These are phyloP conservation scores for Neodiprion lecontei DNA, from an alignment of 1,140 invertebrate genomes.

Conservation along the genomic window DNA sequence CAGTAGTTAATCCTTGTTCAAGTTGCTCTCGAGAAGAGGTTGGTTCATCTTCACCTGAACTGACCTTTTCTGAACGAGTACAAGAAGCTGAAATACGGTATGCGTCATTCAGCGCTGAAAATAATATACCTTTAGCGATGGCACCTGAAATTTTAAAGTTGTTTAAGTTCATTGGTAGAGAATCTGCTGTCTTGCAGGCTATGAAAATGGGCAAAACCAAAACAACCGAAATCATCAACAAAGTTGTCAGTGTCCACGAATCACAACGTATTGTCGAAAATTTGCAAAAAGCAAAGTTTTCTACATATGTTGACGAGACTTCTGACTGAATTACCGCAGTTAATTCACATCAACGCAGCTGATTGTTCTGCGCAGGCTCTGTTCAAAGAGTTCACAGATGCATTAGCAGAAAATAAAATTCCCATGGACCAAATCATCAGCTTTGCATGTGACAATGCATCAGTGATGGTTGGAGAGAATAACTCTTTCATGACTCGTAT, in stretches of 20 bases:
- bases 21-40: too few species aligned
- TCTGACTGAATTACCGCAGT: conserved; percentile 15
- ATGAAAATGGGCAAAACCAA: conserved; percentile 18
- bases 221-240: conserved; percentile 13
- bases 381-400: conserved; percentile 12
- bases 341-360: conserved; percentile 9
- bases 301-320: conserved; percentile 15
- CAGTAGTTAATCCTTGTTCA: too few species aligned
- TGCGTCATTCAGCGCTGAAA: background rate
- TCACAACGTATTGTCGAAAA: background rate
- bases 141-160: conserved; percentile 8
- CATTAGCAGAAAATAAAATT: conserved; percentile 9
- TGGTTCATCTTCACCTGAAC: background rate
- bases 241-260: conserved; percentile 6
- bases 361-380: background rate
- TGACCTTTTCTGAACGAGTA: conserved; percentile 16
- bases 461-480: conserved; percentile 15
- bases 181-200: conserved; percentile 15
- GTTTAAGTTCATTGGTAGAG: conserved; percentile 16
- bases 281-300: conserved; percentile 16
- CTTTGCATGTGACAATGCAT: too few species aligned
- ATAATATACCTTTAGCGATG: conserved; percentile 1
- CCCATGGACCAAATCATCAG: too few species aligned
- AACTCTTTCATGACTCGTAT: conserved; percentile 26
- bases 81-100: conserved; percentile 16